These are phyloP conservation scores for Trematomus loennbergii DNA, from an alignment of 2,113 vertebrate genomes.

Conservation along the genomic window DNA sequence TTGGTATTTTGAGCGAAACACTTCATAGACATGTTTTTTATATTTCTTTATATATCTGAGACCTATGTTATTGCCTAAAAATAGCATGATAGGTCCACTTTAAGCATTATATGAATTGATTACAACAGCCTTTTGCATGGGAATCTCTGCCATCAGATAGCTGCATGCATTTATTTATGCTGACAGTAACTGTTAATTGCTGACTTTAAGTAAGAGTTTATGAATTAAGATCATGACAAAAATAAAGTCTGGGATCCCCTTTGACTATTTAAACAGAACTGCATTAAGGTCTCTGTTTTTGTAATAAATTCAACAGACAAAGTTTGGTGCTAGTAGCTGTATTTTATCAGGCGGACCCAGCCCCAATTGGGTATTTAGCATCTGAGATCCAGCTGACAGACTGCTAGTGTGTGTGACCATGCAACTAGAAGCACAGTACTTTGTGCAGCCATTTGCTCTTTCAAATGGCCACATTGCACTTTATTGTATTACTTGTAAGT, in stretches of 20 bases:
- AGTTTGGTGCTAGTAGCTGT: slow-evolving; percentile 42
- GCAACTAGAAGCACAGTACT: slow-evolving; percentile 14
- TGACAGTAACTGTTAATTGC: slow-evolving; percentile 6
- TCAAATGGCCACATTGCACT: slow-evolving; percentile 25
- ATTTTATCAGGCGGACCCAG: slow-evolving; percentile 31
- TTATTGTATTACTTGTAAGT: slow-evolving; percentile 32
- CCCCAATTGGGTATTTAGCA: slow-evolving; percentile 40
- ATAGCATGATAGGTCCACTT: too few relatives aligned
- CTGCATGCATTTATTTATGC: slow-evolving; percentile 1
- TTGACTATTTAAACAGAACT: slow-evolving; percentile 19
- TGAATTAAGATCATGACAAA: background rate
- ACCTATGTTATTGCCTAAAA: too few relatives aligned
- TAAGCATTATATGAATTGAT: background rate
- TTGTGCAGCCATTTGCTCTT: slow-evolving; percentile 23
- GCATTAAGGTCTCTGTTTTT: slow-evolving; percentile 32
- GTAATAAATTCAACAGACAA: slow-evolving; percentile 30
- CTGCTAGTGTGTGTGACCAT: slow-evolving; percentile 36
- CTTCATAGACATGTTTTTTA: too few relatives aligned
- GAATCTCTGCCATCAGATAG: slow-evolving; percentile 4
- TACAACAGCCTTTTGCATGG: background rate
- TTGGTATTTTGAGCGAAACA: too few relatives aligned
- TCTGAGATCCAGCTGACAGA: slow-evolving; percentile 52
- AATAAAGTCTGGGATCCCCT: background rate
- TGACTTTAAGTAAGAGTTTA: slow-evolving; percentile 18
- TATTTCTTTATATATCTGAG: too few relatives aligned